Conservation (phyloP, 2,113 vertebrate genomes). For the Nycticorax nycticorax region DNA sequence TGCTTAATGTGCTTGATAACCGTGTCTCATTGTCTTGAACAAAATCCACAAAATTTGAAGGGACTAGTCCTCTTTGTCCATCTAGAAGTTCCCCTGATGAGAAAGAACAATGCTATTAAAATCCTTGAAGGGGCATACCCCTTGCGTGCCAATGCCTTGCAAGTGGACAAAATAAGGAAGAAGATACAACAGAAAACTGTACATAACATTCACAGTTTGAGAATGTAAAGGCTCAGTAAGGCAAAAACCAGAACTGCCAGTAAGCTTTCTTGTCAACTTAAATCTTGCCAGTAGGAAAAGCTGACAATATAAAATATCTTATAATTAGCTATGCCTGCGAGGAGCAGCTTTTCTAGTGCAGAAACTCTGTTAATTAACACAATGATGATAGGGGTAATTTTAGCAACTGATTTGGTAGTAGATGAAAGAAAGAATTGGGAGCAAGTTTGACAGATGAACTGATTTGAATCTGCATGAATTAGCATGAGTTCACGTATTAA, state of each 20-base stretch:
- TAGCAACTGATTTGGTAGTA: not conserved
- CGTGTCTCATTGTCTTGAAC: conserved; percentile 85
- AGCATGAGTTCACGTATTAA: not conserved
- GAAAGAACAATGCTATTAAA: not conserved
- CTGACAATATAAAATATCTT: conserved; percentile 18
- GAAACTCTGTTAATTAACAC: conserved; percentile 44
- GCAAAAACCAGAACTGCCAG: not conserved
- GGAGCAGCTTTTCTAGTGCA: not conserved
- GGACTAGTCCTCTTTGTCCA: conserved; percentile 93
- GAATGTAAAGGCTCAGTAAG: not conserved
- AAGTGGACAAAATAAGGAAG: not conserved
- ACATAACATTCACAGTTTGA: not conserved
- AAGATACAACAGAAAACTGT: not conserved
- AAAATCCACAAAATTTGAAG: conserved; percentile 98
- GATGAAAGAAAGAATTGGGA: not conserved
- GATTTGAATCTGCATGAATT: not conserved
- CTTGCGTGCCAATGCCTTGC: no score
- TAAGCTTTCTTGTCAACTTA: not conserved
- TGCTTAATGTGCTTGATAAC: conserved; percentile 70
- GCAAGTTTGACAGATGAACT: not conserved
- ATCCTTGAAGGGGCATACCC: not conserved
- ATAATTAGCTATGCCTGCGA: conserved; percentile 39
- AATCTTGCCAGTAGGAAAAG: conserved; percentile 4
- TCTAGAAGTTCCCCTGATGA: conserved; percentile 91
- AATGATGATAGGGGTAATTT: conserved; percentile 4